These are phyloP conservation scores for Drosophila leonis DNA, from an alignment of 2,888 invertebrate genomes.

Conservation along the genomic window DNA sequence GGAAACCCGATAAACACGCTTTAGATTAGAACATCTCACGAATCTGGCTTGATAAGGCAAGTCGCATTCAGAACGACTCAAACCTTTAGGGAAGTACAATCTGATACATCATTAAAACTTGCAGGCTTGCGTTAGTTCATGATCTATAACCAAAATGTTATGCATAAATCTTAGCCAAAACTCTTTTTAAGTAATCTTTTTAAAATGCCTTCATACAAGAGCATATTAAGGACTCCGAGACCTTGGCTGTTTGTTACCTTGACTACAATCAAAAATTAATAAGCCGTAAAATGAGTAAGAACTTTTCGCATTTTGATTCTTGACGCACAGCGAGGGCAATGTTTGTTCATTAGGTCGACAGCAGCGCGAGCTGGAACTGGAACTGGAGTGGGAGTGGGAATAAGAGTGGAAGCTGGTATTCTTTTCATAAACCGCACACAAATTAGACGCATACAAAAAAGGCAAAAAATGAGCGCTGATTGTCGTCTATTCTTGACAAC, in stretches of 20 bases:
- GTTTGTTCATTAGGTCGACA: constrained; percentile 43
- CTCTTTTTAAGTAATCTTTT: background rate
- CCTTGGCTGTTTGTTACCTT: background rate
- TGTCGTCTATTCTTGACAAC: constrained; percentile 76
- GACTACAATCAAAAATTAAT: constrained; percentile 66
- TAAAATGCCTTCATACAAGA: background rate
- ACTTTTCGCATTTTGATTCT: constrained; percentile 46
- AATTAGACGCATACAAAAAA: constrained; percentile 73
- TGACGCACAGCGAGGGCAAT: constrained; percentile 12
- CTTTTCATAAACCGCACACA: constrained; percentile 70
- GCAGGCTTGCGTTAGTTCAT: background rate
- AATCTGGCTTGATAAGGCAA: too few relatives aligned
- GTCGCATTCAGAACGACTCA: background rate
- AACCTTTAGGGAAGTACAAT: background rate
- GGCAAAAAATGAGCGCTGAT: constrained; percentile 63
- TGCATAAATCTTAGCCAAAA: background rate
- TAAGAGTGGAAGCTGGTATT: constrained; percentile 34
- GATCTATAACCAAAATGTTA: background rate
- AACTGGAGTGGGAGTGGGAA: background rate
- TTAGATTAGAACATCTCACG: too few relatives aligned
- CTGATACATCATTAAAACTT: background rate
- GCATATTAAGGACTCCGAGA: background rate
- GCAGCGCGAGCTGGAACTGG: constrained; percentile 8
- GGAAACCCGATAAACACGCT: too few relatives aligned
- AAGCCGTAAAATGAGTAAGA: constrained; percentile 61